phyloP scores from a whole-genome alignment of 2,888 invertebrate genomes.

The Bombylius major region DNA sequence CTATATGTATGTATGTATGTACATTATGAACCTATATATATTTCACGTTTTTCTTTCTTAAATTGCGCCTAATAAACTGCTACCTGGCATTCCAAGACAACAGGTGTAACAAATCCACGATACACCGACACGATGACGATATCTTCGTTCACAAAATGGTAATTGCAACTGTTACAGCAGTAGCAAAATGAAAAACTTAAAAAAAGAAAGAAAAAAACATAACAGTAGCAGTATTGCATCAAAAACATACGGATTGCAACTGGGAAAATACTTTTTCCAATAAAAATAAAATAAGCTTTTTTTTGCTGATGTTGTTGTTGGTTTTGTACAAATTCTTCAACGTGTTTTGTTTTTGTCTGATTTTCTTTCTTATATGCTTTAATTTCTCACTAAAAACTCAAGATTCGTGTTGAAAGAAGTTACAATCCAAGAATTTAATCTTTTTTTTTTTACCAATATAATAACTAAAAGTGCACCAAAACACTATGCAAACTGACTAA shows the following conservation, averaged over 20 bases:
- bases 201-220: not conserved
- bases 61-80: conserved; percentile 19
- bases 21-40: not conserved
- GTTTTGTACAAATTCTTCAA: too few species aligned
- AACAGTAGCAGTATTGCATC: not conserved
- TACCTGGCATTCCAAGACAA: conserved; percentile 15
- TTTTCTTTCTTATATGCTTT: not conserved
- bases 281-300: not conserved
- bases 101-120: conserved; percentile 12
- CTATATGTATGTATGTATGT: too few species aligned
- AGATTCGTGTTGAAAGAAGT: not conserved
- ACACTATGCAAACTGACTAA: too few species aligned
- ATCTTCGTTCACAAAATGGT: not conserved
- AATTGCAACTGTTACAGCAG: not conserved
- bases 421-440: not conserved
- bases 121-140: not conserved
- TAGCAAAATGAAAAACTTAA: too few species aligned
- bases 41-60: conserved; percentile 15
- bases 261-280: not conserved
- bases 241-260: not conserved
- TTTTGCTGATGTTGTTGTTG: not conserved
- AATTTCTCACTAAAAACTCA: not conserved
- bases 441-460: not conserved
- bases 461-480: too few species aligned
- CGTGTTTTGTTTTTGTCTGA: not conserved